Conservation (phyloP, 2,888 invertebrate species). For the Sminthurides aquaticus region DNA sequence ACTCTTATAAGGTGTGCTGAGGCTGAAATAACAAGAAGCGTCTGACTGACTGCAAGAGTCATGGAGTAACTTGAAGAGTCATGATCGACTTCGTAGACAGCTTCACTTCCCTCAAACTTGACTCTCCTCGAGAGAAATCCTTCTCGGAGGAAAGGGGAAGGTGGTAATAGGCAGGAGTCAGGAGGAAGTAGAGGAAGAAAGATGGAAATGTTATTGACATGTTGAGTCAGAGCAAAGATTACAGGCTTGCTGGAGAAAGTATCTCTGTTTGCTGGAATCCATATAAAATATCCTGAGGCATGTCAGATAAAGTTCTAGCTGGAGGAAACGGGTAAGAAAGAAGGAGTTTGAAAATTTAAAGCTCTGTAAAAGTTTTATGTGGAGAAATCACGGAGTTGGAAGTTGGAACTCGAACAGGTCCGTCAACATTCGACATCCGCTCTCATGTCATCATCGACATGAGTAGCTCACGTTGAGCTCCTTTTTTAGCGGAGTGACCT, state of each 20-base stretch:
- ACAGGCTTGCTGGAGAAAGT: too few relatives aligned
- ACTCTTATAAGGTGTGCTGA: slow-evolving; percentile 13
- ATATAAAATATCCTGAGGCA: too few relatives aligned
- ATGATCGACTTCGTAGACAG: too few relatives aligned
- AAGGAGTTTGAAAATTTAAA: slow-evolving; percentile 14
- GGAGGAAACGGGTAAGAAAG: too few relatives aligned
- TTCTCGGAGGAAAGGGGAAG: too few relatives aligned
- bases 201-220: slow-evolving; percentile 19
- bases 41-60: background rate
- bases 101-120: too few relatives aligned
- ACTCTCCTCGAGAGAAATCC: too few relatives aligned
- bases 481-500: too few relatives aligned
- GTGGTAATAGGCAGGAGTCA: too few relatives aligned
- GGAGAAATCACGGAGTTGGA: slow-evolving; percentile 13
- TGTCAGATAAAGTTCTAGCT: too few relatives aligned
- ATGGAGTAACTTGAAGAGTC: too few relatives aligned
- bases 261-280: too few relatives aligned
- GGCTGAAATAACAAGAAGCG: slow-evolving; percentile 8
- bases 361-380: slow-evolving; percentile 20
- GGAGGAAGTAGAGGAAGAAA: background rate
- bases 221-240: slow-evolving; percentile 8
- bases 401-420: slow-evolving; percentile 5
- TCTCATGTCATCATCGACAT: background rate
- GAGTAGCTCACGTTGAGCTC: background rate
- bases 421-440: slow-evolving; percentile 18